Percentiles rank a stretch among this genome's conserved stretches.
Conservation (phyloP, 2,797 vertebrate genomes). For the Tapirus indicus region DNA sequence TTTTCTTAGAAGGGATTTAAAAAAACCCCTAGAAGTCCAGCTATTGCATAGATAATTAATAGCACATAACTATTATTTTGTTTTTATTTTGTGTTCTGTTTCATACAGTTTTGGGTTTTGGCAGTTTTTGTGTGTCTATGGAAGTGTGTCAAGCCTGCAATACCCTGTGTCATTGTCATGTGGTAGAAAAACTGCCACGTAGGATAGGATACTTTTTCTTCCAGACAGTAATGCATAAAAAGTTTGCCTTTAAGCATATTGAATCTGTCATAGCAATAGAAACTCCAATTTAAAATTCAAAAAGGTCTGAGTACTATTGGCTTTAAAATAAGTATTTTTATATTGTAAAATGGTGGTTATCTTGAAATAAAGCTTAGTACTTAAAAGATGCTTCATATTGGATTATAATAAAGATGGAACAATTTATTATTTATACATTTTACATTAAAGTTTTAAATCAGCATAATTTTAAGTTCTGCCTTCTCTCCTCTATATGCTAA, state of each 20-base stretch:
- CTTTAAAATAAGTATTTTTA: not conserved
- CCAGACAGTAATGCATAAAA: not conserved
- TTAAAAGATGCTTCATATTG: not conserved
- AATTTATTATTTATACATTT: not conserved
- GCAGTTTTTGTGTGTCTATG: not conserved
- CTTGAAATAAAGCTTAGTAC: constrained; percentile 38
- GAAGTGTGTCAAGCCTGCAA: not conserved
- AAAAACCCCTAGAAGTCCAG: not conserved
- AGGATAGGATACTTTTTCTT: not conserved
- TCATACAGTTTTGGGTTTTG: not conserved
- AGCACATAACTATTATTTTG: not conserved
- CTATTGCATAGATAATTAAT: not conserved
- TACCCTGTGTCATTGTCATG: not conserved
- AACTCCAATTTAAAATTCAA: not conserved
- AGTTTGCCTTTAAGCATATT: not conserved
- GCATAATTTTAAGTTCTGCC: not conserved
- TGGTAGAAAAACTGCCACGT: not conserved
- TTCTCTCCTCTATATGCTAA: not conserved
- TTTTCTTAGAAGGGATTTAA: not conserved
- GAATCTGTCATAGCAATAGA: not conserved
- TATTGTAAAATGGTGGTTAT: not conserved
- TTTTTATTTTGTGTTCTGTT: constrained; percentile 10
- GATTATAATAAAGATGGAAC: not conserved
- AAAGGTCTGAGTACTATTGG: not conserved
- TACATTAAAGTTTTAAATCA: not conserved